Conservation (phyloP, 2,113 vertebrate genomes). For the Sinocyclocheilus rhinocerous region DNA sequence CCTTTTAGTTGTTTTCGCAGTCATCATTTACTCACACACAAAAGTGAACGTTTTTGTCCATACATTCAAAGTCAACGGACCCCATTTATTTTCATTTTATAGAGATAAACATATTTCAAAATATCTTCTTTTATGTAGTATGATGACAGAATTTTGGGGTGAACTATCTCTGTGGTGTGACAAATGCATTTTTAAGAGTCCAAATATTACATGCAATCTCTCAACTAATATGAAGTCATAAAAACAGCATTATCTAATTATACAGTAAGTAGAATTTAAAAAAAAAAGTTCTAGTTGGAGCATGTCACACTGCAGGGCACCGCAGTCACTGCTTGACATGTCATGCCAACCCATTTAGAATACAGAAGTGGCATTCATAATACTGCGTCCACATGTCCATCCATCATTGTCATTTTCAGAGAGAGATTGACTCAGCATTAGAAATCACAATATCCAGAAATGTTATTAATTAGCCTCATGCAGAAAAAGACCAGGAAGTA, state of each 20-base stretch:
- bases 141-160: no score
- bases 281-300: not conserved
- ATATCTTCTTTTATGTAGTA: no score
- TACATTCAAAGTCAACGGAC: no score
- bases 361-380: not conserved
- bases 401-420: constrained; percentile 30
- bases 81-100: not conserved
- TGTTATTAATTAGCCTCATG: constrained; percentile 30
- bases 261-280: not conserved
- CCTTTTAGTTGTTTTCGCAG: no score
- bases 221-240: not conserved
- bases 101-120: not conserved
- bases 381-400: not conserved
- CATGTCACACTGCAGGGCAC: constrained; percentile 4
- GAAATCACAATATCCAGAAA: constrained; percentile 37
- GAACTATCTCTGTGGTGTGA: not conserved
- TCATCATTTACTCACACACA: no score
- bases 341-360: constrained; percentile 19
- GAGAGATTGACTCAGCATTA: constrained; percentile 43
- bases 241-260: not conserved
- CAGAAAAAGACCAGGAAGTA: constrained; percentile 16
- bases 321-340: not conserved
- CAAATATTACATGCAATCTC: not conserved
- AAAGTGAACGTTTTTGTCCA: no score
- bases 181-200: not conserved